Base-by-base conservation (phyloP, 2,888 invertebrate species). In the Chesias legatella region DNA sequence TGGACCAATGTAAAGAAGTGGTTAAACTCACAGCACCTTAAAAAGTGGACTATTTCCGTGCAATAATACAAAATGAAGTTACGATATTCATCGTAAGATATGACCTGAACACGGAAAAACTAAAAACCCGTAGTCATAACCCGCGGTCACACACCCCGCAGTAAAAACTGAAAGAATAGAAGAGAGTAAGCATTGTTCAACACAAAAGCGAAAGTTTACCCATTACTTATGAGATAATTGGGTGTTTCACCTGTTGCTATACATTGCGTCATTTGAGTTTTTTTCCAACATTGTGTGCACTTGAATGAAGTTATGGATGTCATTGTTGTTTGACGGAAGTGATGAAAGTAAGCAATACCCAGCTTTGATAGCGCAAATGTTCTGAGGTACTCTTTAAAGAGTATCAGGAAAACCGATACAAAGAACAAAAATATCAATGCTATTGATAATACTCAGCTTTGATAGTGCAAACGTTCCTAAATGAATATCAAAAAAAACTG, bases 131-230 rank as follows among this genome's bases (percentile, higher is more conserved):
- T 11, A 32, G 24, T 38, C 41, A 37, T 41, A 33, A 42, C 37
- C 37, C 29, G 13, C 40, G 45, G 45, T 45, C 45, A 45, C 43
- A 37, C 40, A 49, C 43, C 43, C 41, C 34, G 22, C 27, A 23
- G 46, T 29, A 54, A 66, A 49, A 51, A 51, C 45, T 34, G 25
- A 10, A 46, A 49, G 45, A 50, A 47, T 43, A 39, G 41, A 44
- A 43, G 43, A 46, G 73, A 73, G 35, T 70, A 73, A 77, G 74
- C 79, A 86, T 85, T 86, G 86, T 85, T 78, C 67, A 74, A 72
- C 63, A 85, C 82, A 85, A 86, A 85, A 85, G 88, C 81, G 86
- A 86, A 86, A 86, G 88, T 83, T 78, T 75, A 78, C 75, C 79
- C 79, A 78, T 76, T 72, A 68, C 72, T 45, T 73, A 76, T 77